These are phyloP conservation scores for Patiria miniata DNA, from an alignment of 35 echinoderm and acorn worm species.

Conservation along the genomic window DNA sequence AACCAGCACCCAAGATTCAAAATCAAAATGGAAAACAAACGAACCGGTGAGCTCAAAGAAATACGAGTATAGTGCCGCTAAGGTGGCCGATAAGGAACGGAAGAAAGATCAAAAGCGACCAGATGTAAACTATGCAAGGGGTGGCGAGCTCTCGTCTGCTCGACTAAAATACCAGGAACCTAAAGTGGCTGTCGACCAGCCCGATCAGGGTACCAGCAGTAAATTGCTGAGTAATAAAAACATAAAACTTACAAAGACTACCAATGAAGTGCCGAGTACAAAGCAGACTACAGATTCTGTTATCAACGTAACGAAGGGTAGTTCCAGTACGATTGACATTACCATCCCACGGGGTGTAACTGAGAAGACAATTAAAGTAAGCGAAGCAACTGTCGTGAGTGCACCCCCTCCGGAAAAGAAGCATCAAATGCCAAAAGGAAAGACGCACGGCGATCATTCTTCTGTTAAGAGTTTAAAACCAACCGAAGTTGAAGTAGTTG, in stretches of 20 bases:
- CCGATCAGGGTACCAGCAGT: not conserved
- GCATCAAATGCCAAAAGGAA: not conserved
- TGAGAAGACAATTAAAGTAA: conserved; percentile 5
- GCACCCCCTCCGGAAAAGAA: not conserved
- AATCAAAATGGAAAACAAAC: not conserved
- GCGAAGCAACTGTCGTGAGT: not conserved
- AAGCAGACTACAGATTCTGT: not conserved
- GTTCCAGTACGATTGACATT: not conserved
- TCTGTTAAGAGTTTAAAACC: not conserved
- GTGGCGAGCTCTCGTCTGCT: not conserved
- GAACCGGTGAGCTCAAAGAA: not conserved
- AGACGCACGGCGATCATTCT: not conserved
- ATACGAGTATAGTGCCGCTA: no score
- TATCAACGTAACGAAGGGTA: not conserved
- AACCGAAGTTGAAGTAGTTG: not conserved
- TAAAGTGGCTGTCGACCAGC: not conserved
- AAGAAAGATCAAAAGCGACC: not conserved
- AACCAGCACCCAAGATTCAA: not conserved
- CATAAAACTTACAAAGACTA: not conserved
- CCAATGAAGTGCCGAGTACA: not conserved
- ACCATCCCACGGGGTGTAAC: not conserved
- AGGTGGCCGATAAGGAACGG: not conserved
- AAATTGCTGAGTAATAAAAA: not conserved
- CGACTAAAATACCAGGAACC: not conserved
- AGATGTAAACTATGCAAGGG: not conserved